Percentiles rank a stretch among this genome's conserved stretches.
Conservation (phyloP, 2,888 invertebrate species). For the Quadroppia sp. region DNA sequence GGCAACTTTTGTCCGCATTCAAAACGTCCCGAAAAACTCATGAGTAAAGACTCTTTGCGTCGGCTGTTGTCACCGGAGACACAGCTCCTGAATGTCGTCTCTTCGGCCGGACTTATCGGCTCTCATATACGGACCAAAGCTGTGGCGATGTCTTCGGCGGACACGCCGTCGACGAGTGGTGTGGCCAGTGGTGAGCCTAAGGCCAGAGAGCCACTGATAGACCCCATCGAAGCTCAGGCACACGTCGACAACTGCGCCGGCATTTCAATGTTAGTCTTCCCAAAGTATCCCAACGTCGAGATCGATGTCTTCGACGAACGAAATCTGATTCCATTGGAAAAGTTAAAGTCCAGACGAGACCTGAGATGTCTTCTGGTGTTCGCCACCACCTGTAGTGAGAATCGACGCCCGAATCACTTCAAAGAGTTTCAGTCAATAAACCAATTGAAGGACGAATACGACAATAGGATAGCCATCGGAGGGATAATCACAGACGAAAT, state of each 20-base stretch:
- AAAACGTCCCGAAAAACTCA: not conserved
- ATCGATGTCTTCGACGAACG: conserved; percentile 33
- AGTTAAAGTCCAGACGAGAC: not conserved
- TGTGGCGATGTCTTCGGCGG: not conserved
- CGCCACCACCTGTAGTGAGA: conserved; percentile 1
- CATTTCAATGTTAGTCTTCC: conserved; percentile 11
- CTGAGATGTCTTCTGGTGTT: not conserved
- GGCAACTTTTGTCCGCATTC: conserved; percentile 28
- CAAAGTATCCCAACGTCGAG: conserved; percentile 12
- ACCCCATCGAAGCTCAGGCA: conserved; percentile 26
- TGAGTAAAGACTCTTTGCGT: not conserved
- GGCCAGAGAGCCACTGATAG: not conserved
- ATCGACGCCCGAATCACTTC: not conserved
- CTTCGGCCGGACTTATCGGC: conserved; percentile 14
- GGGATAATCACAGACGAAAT: conserved; percentile 42
- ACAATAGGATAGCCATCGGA: conserved; percentile 43
- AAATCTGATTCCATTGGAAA: conserved; percentile 24
- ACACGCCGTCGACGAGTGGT: too few relatives aligned
- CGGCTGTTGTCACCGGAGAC: not conserved
- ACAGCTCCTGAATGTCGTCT: conserved; percentile 5
- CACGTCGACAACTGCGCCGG: conserved; percentile 33
- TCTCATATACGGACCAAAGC: not conserved
- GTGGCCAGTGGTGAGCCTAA: not conserved
- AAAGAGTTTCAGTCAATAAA: conserved; percentile 11
- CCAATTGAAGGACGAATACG: conserved; percentile 7